Evolutionary conservation across 1,140 invertebrate genomes (phyloP).

Genomic region (Coenobita brevimanus): DNA sequence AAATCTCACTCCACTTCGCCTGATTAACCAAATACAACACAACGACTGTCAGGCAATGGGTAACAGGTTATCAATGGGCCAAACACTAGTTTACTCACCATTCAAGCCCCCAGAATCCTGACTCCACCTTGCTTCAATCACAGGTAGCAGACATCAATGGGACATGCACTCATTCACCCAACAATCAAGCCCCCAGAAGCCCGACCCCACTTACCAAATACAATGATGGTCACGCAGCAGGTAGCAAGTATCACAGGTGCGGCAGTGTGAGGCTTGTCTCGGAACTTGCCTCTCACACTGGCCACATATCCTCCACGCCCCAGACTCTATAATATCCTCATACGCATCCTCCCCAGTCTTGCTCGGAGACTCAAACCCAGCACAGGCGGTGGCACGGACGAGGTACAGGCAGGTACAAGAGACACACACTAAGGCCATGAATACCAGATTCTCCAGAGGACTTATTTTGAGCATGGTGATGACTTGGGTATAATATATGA

Average conservation of each 20-base stretch:
- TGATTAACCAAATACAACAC: no score
- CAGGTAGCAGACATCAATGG: background rate
- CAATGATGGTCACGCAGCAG: conserved; percentile 56
- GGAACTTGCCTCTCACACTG: conserved; percentile 49
- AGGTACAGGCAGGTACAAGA: conserved; percentile 48
- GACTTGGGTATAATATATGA: conserved; percentile 50
- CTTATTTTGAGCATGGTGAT: conserved; percentile 51
- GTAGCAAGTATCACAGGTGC: conserved; percentile 48
- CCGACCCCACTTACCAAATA: conserved; percentile 51
- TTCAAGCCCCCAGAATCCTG: no score
- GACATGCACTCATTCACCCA: background rate
- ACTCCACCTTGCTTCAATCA: background rate
- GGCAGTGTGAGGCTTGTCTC: conserved; percentile 45
- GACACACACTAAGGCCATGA: conserved; percentile 19
- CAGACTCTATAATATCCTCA: conserved; percentile 48
- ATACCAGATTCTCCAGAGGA: conserved; percentile 35
- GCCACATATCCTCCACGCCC: conserved; percentile 54
- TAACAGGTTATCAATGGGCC: no score
- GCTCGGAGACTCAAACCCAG: conserved; percentile 49
- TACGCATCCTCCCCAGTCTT: conserved; percentile 16
- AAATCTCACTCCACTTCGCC: no score
- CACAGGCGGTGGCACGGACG: conserved; percentile 42
- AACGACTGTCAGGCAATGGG: no score
- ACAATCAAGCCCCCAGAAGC: background rate
- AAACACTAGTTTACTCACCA: no score